Conservation (phyloP, 2,888 invertebrate species). For the Tenthredo notha region DNA sequence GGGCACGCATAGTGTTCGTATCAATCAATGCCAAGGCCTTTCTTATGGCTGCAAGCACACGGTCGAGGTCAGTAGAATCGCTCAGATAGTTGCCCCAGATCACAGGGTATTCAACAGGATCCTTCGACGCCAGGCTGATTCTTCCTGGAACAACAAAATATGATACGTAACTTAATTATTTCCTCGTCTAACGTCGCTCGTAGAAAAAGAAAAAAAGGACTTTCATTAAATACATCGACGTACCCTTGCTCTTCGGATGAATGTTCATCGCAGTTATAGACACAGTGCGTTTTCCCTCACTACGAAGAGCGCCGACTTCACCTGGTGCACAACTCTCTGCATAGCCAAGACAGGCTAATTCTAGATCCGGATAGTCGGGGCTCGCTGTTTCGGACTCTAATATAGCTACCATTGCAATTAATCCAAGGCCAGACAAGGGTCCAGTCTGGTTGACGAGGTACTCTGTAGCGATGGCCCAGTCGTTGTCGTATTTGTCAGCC, state of each 20-base stretch:
- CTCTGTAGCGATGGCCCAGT: conserved; percentile 83
- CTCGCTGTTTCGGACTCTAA: conserved; percentile 82
- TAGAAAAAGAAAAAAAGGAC: too few relatives aligned
- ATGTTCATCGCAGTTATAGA: conserved; percentile 79
- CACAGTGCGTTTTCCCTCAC: conserved; percentile 66
- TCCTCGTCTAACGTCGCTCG: too few relatives aligned
- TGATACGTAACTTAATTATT: too few relatives aligned
- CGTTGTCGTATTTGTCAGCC: conserved; percentile 79
- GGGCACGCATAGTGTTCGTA: conserved; percentile 76
- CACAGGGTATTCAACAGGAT: conserved; percentile 85
- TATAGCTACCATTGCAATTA: conserved; percentile 78
- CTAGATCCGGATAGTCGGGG: conserved; percentile 83
- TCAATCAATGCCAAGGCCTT: conserved; percentile 81
- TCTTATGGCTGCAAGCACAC: conserved; percentile 83
- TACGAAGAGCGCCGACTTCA: conserved; percentile 74
- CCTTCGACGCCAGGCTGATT: conserved; percentile 82
- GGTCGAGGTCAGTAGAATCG: conserved; percentile 83
- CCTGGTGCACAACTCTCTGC: conserved; percentile 82
- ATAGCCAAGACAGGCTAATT: conserved; percentile 82
- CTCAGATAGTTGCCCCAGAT: conserved; percentile 89
- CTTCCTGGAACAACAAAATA: too few relatives aligned
- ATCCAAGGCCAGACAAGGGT: conserved; percentile 83
- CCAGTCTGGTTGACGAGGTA: conserved; percentile 83
- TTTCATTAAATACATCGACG: too few relatives aligned
- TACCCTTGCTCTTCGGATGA: conserved; percentile 84